A percentile compares a stretch with the other conserved stretches of the same genome.
phyloP scores from a whole-genome alignment of 92 coral and sea anemone species.

The Epizoanthus illoricatus region DNA sequence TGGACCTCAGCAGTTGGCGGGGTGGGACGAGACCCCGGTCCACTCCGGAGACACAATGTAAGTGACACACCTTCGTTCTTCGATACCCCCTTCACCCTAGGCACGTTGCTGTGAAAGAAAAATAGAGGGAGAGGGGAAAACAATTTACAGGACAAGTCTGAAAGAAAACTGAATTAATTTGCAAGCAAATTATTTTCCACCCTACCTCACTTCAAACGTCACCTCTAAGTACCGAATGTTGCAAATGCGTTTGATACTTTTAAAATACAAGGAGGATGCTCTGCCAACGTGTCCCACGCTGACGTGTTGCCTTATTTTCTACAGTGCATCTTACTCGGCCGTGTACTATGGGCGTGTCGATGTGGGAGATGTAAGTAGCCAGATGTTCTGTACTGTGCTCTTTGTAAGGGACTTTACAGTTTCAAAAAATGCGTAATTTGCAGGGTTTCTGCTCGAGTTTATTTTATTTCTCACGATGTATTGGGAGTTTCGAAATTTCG shows the following conservation, averaged over 20 bases:
- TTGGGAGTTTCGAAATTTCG: too few species aligned
- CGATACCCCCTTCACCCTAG: neutral
- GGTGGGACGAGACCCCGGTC: conserved; percentile 82
- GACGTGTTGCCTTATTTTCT: neutral
- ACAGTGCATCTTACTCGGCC: conserved; percentile 79
- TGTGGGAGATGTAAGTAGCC: conserved; percentile 67
- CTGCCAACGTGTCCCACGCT: neutral
- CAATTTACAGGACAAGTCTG: too few species aligned
- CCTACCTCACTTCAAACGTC: neutral
- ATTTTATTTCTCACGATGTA: too few species aligned
- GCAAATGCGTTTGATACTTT: neutral
- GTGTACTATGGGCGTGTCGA: conserved; percentile 68
- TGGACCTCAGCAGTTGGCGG: conserved; percentile 88
- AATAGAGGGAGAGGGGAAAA: too few species aligned
- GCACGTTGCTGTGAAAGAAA: too few species aligned
- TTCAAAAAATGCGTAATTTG: too few species aligned
- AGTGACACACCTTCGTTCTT: neutral
- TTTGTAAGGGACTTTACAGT: too few species aligned
- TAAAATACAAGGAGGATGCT: neutral
- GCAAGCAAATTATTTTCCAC: neutral
- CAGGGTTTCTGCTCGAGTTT: too few species aligned
- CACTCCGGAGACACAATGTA: conserved; percentile 84
- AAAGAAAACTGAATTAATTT: neutral
- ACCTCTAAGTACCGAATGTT: neutral
- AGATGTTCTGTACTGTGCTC: too few species aligned